Percentiles rank a stretch among this genome's conserved stretches.
phyloP scores from a whole-genome alignment of 2,113 vertebrate species.

The Nettapus auritus region DNA sequence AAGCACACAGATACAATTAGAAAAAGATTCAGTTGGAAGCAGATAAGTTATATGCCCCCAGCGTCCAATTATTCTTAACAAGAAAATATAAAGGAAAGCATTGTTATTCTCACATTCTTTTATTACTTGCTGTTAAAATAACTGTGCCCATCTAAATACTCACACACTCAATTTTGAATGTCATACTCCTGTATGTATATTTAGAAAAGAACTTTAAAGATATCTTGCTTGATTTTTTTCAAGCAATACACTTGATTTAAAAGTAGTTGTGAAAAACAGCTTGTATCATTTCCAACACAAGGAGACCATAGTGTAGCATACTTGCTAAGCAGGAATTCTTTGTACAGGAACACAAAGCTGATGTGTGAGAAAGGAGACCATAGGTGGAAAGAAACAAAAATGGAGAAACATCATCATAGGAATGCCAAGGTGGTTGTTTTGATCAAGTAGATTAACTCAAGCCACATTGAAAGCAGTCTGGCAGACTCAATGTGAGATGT shows the following conservation, averaged over 20 bases:
- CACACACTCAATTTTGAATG: not conserved
- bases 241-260: not conserved
- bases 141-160: not conserved
- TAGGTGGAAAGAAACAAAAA: not conserved
- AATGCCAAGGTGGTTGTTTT: not conserved
- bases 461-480: not conserved
- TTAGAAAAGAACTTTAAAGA: not conserved
- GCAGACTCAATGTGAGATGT: not conserved
- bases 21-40: not conserved
- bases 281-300: not conserved
- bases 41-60: not conserved
- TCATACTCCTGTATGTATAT: not conserved
- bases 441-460: not conserved
- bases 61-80: not conserved
- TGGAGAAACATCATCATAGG: not conserved
- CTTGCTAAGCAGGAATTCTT: not conserved
- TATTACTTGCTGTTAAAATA: not conserved
- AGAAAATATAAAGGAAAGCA: not conserved
- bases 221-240: not conserved
- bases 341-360: not conserved
- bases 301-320: not conserved
- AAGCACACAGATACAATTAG: not conserved
- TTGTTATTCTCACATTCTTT: not conserved
- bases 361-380: not conserved
- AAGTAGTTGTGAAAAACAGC: not conserved